phyloP scores from a whole-genome alignment of 2,797 vertebrate species.

The Leptoclinus maculatus region DNA sequence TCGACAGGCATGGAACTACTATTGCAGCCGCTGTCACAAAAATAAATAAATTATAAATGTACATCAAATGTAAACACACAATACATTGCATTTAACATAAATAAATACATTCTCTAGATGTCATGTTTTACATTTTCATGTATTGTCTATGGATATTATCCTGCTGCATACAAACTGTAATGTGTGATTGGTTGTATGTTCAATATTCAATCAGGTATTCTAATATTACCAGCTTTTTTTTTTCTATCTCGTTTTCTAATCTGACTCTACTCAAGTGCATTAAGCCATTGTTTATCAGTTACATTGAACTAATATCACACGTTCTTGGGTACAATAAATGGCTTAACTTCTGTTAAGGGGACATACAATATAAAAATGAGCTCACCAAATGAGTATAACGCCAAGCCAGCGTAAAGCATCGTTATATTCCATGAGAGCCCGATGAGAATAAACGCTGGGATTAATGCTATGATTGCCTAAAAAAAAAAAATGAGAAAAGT shows the following conservation, averaged over 20 bases:
- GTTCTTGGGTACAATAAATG: neutral
- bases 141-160: neutral
- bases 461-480: constrained; percentile 90
- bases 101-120: neutral
- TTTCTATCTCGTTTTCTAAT: neutral
- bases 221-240: neutral
- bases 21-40: constrained; percentile 90
- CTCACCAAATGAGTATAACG: constrained; percentile 95
- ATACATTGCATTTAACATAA: neutral
- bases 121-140: neutral
- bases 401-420: constrained; percentile 87
- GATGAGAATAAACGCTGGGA: constrained; percentile 93
- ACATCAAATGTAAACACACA: neutral
- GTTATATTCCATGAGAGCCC: constrained; percentile 88
- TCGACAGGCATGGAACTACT: constrained; percentile 94
- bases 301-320: neutral
- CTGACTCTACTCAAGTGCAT: neutral
- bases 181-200: neutral
- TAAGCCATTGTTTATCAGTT: neutral
- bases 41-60: constrained; percentile 4
- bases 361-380: constrained; percentile 32
- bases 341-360: neutral
- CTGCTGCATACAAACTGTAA: neutral
- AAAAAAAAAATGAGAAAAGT: constrained; percentile 9
- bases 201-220: neutral